These are phyloP conservation scores for Hirtodrosophila cameraria DNA, from an alignment of 2,888 invertebrate species.

Conservation along the genomic window DNA sequence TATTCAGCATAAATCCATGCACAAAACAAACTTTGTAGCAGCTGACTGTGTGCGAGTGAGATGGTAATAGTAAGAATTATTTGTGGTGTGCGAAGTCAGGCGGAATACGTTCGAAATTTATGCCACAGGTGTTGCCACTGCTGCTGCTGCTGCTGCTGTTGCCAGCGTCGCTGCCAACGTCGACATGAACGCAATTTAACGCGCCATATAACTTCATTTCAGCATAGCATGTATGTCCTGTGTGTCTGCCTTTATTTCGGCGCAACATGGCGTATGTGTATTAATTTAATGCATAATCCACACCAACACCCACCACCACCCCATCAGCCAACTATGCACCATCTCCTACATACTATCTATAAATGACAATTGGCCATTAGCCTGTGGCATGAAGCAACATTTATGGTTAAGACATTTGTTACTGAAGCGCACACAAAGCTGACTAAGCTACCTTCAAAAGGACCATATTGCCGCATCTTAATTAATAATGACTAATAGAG, in stretches of 20 bases:
- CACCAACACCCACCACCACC: no score
- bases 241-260: background rate
- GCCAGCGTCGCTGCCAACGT: conserved; percentile 9
- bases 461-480: no score
- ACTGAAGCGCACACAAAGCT: background rate
- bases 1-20: conserved; percentile 73
- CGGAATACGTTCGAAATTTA: conserved; percentile 42
- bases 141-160: conserved; percentile 11
- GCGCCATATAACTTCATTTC: conserved; percentile 44
- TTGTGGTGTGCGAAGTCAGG: background rate
- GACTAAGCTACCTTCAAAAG: no score
- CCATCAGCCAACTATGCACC: background rate
- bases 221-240: conserved; percentile 2
- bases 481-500: no score
- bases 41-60: conserved; percentile 6
- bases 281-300: conserved; percentile 7
- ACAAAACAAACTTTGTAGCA: conserved; percentile 44
- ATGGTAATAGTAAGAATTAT: background rate
- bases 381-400: conserved; percentile 17
- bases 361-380: conserved; percentile 7
- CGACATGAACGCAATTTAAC: conserved; percentile 45
- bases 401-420: conserved; percentile 25
- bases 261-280: conserved; percentile 32
- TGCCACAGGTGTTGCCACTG: conserved; percentile 66
- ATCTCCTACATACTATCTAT: no score